A percentile compares a stretch with the other conserved stretches of the same genome.
Evolutionary conservation across 2,888 invertebrate species (phyloP).

Genomic region (Calliphora vomitoria): DNA sequence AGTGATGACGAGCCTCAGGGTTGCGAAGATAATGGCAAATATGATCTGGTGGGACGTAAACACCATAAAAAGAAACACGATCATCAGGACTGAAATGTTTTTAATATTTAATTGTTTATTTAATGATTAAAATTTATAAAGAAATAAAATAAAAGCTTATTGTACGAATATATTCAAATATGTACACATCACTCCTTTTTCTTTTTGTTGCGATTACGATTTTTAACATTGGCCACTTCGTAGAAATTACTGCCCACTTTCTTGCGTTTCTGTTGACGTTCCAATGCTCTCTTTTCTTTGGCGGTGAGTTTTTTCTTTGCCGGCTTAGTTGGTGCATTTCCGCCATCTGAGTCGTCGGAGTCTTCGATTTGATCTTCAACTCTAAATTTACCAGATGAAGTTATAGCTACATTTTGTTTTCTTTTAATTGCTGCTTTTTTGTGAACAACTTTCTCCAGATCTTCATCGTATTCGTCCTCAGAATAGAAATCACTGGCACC

Average conservation of each 20-base stretch:
- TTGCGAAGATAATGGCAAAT: slow-evolving; percentile 74
- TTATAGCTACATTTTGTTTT: slow-evolving; percentile 84
- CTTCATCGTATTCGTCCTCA: slow-evolving; percentile 87
- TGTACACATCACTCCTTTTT: slow-evolving; percentile 77
- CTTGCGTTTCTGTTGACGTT: slow-evolving; percentile 90
- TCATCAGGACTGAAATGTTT: slow-evolving; percentile 44
- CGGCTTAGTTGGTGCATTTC: slow-evolving; percentile 75
- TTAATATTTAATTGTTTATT: slow-evolving; percentile 36
- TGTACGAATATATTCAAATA: slow-evolving; percentile 10
- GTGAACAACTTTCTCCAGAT: slow-evolving; percentile 82
- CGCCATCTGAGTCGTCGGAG: slow-evolving; percentile 75
- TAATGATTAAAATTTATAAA: slow-evolving; percentile 15
- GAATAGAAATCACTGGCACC: slow-evolving; percentile 89
- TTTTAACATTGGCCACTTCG: slow-evolving; percentile 95
- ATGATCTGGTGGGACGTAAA: slow-evolving; percentile 82
- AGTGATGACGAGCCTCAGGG: slow-evolving; percentile 84
- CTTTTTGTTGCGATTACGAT: slow-evolving; percentile 91
- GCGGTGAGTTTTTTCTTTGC: slow-evolving; percentile 88
- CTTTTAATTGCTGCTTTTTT: slow-evolving; percentile 84
- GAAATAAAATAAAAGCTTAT: slow-evolving; percentile 39
- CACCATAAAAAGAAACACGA: slow-evolving; percentile 76
- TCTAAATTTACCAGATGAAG: slow-evolving; percentile 86
- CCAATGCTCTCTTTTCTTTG: slow-evolving; percentile 90
- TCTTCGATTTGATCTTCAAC: slow-evolving; percentile 85
- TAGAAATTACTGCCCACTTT: slow-evolving; percentile 96